A percentile compares a stretch with the other conserved stretches of the same genome.
These are phyloP conservation scores for Acleris emargana DNA, from an alignment of 2,888 invertebrate species.

Conservation along the genomic window DNA sequence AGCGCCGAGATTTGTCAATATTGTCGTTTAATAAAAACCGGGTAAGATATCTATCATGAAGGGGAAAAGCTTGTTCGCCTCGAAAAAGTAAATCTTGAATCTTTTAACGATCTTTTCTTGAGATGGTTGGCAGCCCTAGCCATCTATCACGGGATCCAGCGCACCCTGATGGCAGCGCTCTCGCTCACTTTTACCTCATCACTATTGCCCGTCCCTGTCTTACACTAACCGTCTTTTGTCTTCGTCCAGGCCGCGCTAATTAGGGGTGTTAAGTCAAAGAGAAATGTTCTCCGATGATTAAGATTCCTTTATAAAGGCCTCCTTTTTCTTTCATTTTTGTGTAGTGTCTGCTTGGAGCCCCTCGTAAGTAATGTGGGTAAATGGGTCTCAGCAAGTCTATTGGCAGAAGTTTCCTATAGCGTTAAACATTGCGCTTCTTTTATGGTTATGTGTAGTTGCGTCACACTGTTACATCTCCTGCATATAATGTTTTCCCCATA, in stretches of 20 bases:
- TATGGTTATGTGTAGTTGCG: too few relatives aligned
- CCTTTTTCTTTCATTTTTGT: constrained; percentile 3
- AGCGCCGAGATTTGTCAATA: constrained; percentile 15
- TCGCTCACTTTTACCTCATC: constrained; percentile 6
- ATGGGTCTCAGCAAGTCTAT: too few relatives aligned
- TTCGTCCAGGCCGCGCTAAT: constrained; percentile 25
- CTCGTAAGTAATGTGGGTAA: too few relatives aligned
- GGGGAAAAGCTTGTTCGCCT: constrained; percentile 18
- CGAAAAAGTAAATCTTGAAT: constrained; percentile 30
- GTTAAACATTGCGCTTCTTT: too few relatives aligned
- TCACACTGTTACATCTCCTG: too few relatives aligned
- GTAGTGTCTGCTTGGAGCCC: not conserved
- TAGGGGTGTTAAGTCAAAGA: constrained; percentile 32
- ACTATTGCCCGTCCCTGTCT: not conserved
- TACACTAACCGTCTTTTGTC: constrained; percentile 27
- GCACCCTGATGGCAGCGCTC: not conserved
- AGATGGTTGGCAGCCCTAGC: constrained; percentile 10
- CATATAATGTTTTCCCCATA: too few relatives aligned
- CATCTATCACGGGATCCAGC: constrained; percentile 6
- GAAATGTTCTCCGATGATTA: constrained; percentile 24
- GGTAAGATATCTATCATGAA: constrained; percentile 27
- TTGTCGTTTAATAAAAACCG: constrained; percentile 25
- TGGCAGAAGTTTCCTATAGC: too few relatives aligned
- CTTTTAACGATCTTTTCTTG: constrained; percentile 12
- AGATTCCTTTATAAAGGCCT: constrained; percentile 16